phyloP scores from a whole-genome alignment of 1,140 invertebrate genomes.

The Bombyx mandarina region DNA sequence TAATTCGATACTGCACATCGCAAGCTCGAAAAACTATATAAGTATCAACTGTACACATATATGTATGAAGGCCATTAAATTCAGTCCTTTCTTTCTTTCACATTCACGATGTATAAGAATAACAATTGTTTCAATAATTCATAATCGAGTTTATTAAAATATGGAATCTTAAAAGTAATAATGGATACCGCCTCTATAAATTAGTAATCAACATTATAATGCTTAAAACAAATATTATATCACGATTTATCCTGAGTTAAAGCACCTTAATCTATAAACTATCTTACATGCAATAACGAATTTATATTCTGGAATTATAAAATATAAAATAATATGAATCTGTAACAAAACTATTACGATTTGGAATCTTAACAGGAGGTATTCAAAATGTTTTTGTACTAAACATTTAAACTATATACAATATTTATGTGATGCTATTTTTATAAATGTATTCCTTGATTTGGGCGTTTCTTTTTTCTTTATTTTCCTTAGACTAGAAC shows the following conservation, averaged over 20 bases:
- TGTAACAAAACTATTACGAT: slow-evolving; percentile 60
- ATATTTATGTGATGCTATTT: slow-evolving; percentile 34
- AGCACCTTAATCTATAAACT: slow-evolving; percentile 51
- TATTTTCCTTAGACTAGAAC: no score
- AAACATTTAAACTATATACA: slow-evolving; percentile 46
- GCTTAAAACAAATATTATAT: slow-evolving; percentile 38
- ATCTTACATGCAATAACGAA: slow-evolving; percentile 35
- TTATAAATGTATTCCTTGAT: background rate
- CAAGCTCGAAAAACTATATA: no score
- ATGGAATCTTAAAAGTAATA: background rate
- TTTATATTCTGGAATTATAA: slow-evolving; percentile 14
- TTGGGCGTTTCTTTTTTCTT: no score
- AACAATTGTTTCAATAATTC: background rate
- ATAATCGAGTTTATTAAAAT: background rate
- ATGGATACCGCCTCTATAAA: slow-evolving; percentile 14
- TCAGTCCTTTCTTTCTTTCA: no score
- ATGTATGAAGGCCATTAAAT: no score
- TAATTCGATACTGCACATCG: no score
- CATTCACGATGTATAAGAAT: background rate
- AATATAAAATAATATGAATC: slow-evolving; percentile 33
- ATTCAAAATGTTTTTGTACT: slow-evolving; percentile 20
- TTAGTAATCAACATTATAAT: slow-evolving; percentile 17
- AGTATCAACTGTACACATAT: no score
- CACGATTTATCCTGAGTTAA: slow-evolving; percentile 55
- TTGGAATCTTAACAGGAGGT: slow-evolving; percentile 61